Percentiles rank a stretch among this genome's conserved stretches.
Evolutionary conservation across 2,797 vertebrate genomes (phyloP).

Genomic region (Linurgus olivaceus): DNA sequence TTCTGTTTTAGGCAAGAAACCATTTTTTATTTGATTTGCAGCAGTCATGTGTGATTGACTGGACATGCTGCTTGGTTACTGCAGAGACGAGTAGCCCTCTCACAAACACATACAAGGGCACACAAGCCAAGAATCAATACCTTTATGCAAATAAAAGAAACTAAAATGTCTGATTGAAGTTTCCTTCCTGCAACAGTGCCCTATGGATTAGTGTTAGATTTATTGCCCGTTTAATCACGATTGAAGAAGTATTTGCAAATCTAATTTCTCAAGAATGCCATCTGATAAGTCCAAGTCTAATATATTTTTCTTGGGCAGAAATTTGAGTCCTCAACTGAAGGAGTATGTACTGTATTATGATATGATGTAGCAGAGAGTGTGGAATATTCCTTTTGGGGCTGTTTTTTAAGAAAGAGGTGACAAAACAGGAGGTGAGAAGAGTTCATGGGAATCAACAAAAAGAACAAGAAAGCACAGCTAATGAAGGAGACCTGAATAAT

Average conservation of each 20-base stretch:
- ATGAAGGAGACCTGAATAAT: background rate
- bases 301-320: background rate
- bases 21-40: background rate
- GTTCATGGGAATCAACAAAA: background rate
- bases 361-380: background rate
- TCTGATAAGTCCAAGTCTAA: background rate
- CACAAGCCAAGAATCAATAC: background rate
- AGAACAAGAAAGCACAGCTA: background rate
- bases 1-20: background rate
- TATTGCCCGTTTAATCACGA: background rate
- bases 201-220: background rate
- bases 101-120: background rate
- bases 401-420: background rate
- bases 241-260: background rate
- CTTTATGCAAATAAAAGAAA: background rate
- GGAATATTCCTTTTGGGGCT: background rate
- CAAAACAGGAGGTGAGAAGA: background rate
- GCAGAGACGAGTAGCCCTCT: background rate
- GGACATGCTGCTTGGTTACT: background rate
- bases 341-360: background rate
- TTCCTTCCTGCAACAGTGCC: background rate
- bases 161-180: background rate
- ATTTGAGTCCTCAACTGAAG: background rate
- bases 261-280: background rate
- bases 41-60: background rate